Conservation (phyloP, 2,113 vertebrate species). For the Micromys minutus region DNA sequence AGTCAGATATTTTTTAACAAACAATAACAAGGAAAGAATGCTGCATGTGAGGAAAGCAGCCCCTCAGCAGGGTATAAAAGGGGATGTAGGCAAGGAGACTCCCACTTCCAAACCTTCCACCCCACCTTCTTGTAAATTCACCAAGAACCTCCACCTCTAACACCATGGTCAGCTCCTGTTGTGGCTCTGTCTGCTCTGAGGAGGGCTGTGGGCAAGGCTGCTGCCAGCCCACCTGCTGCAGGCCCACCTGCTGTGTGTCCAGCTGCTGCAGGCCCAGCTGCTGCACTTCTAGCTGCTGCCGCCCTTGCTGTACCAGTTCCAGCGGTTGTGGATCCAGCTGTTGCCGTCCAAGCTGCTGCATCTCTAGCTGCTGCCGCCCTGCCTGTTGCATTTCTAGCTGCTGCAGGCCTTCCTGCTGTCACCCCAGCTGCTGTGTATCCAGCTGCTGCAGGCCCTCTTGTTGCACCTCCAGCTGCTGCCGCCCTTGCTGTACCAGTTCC, state of each 20-base stretch:
- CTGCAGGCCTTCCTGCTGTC: not conserved
- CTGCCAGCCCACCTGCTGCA: not conserved
- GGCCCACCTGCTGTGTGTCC: not conserved
- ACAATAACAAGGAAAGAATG: slow-evolving; percentile 36
- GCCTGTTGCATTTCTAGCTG: not conserved
- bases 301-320: not conserved
- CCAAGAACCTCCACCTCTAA: not conserved
- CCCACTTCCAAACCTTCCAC: not conserved
- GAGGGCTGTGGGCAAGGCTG: slow-evolving; percentile 13
- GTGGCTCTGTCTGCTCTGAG: slow-evolving; percentile 20
- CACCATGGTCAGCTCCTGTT: slow-evolving; percentile 39
- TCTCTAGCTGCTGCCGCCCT: not conserved
- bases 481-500: not conserved
- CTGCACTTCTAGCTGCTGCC: not conserved
- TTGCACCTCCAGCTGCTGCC: not conserved
- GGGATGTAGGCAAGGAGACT: not conserved
- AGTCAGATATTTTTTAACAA: not conserved
- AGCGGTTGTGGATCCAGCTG: not conserved
- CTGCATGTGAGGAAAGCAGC: not conserved
- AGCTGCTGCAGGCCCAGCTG: not conserved
- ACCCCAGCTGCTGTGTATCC: not conserved
- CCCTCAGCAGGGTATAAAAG: slow-evolving; percentile 51
- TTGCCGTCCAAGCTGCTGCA: not conserved
- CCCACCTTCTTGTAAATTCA: not conserved
- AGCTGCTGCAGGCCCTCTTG: not conserved